A percentile compares a stretch with the other conserved stretches of the same genome.
These are phyloP conservation scores for Sarcophaga bullata DNA, from an alignment of 1,140 invertebrate species.

Conservation along the genomic window DNA sequence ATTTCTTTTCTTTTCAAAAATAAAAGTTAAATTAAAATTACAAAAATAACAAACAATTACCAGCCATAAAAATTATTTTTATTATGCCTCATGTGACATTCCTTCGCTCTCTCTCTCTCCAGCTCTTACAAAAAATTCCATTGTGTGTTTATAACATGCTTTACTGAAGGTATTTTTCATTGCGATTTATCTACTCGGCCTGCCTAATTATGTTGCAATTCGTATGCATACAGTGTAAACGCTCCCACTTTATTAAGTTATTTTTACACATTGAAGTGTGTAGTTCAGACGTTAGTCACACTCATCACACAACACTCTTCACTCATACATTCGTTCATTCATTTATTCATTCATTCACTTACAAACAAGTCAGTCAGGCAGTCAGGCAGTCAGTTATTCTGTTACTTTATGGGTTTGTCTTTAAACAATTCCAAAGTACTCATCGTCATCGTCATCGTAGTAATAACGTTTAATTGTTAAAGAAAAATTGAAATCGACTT, in stretches of 20 bases:
- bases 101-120: neutral
- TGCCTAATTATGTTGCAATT: conserved; percentile 39
- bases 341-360: neutral
- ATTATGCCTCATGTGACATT: neutral
- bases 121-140: neutral
- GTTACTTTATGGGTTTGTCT: too few relatives aligned
- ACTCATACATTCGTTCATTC: neutral
- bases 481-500: too few relatives aligned
- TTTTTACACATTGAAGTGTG: neutral
- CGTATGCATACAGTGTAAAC: conserved; percentile 35
- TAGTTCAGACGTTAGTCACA: too few relatives aligned
- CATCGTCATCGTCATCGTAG: too few relatives aligned
- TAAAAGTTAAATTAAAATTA: too few relatives aligned
- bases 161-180: neutral
- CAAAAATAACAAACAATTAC: neutral
- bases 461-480: too few relatives aligned
- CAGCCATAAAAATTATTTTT: conserved; percentile 6
- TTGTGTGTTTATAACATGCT: neutral
- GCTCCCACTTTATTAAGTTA: neutral
- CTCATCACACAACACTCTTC: neutral
- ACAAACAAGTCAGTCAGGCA: neutral
- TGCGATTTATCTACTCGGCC: neutral
- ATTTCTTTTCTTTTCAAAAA: too few relatives aligned
- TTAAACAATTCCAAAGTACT: too few relatives aligned
- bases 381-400: neutral